phyloP scores from a whole-genome alignment of 35 echinoderm and acorn worm genomes.

The Anneissia japonica region DNA sequence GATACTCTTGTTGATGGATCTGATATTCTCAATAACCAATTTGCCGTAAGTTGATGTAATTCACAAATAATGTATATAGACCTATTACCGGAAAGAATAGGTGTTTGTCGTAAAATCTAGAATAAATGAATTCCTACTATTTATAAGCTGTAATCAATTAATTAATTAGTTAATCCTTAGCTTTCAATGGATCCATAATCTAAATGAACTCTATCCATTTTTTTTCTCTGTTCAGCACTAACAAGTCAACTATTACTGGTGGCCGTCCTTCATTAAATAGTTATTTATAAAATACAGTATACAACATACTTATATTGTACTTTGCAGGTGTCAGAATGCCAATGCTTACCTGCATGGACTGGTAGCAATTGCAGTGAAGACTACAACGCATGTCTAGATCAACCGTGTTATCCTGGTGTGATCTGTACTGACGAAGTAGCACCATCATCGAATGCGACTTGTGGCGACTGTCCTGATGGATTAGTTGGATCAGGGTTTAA shows the following conservation, averaged over 20 bases:
- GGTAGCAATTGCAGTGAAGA: conserved; percentile 39
- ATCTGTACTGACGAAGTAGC: conserved; percentile 28
- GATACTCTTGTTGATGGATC: conserved; percentile 5
- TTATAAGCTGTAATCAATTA: no score
- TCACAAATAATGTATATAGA: no score
- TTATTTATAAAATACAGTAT: not conserved
- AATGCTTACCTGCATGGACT: conserved; percentile 2
- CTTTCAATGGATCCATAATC: no score
- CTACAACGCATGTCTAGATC: conserved; percentile 24
- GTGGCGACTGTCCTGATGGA: conserved; percentile 28
- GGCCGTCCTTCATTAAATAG: not conserved
- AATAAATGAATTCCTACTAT: no score
- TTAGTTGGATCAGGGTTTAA: conserved; percentile 21
- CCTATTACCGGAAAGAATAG: no score
- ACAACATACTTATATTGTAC: not conserved
- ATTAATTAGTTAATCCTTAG: no score
- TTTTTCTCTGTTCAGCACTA: no score
- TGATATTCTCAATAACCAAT: conserved; percentile 20
- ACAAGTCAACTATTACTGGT: no score
- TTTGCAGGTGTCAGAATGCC: conserved; percentile 24
- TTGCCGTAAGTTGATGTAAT: conserved; percentile 32
- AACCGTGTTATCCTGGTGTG: conserved; percentile 39
- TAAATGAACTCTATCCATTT: no score
- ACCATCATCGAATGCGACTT: conserved; percentile 1
- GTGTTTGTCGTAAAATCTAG: no score